Base-by-base conservation (phyloP, 2,797 vertebrate genomes). In the Numenius phaeopus region DNA sequence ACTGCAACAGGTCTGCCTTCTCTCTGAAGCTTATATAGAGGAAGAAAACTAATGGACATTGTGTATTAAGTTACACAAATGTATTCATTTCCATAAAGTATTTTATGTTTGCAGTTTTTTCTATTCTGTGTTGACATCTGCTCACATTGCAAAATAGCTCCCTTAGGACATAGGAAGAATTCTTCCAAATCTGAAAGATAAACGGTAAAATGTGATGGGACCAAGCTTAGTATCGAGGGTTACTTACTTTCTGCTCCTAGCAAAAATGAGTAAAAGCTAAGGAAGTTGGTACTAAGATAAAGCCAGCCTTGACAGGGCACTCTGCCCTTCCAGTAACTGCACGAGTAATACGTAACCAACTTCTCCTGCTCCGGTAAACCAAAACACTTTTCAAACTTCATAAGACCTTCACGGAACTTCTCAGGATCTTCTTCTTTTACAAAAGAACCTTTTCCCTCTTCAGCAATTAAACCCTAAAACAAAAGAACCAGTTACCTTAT, bases 281-380 rank as follows among this genome's bases (percentile, higher is more conserved):
- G 97, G 97, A 99, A 99, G 98, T 99, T 99, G 87, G 99, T 99
- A 97, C 99, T 99, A 92, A 99, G 99, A 98, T 99, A 99, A 23
- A 99, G 98, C 99, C 99, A 99, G 21, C 99, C 99, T 97, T 99
- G 99, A 96, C 99, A 99, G 20, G 99, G 99, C 44, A 99, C 99
- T 78, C 99, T 99, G 89, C 99, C 99, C 97, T 96, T 99, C 99
- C 99, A 99, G 96, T 99, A 99, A 97, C 99, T 99, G 98, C 99
- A 99, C 0, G 99, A 99, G 96, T 99, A 99, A 97, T 99, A 99
- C 1, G 99, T 99, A 93, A 99, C 99, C 97, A 99, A 98, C 97
- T 99, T 99, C 96, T 99, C 99, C 93, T 98, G 98, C 44, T 98
- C 96, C 0, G 99, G 99, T 87, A 99, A 98, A 30, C 98, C 99